A percentile compares a stretch with the other conserved stretches of the same genome.
These are phyloP conservation scores for Remorina albescens DNA, from an alignment of 2,797 vertebrate genomes.

Conservation along the genomic window DNA sequence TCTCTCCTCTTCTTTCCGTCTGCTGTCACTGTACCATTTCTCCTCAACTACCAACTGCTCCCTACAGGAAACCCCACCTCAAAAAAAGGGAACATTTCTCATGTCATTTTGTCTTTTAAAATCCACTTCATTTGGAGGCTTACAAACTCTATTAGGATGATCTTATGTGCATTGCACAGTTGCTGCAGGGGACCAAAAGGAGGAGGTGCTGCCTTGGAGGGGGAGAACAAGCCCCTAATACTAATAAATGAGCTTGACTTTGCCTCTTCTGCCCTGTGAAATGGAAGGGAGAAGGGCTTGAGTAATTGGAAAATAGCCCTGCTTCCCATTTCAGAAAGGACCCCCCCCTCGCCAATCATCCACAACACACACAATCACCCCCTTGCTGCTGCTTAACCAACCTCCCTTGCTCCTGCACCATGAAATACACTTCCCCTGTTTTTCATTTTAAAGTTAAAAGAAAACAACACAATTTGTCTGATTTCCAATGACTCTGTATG, in stretches of 20 bases:
- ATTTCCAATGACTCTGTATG: slow-evolving; percentile 16
- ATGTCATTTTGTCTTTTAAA: slow-evolving; percentile 64
- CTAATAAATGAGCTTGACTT: slow-evolving; percentile 81
- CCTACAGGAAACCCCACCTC: slow-evolving; percentile 18
- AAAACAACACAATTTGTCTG: slow-evolving; percentile 58
- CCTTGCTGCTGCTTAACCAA: slow-evolving; percentile 13
- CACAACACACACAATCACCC: not conserved
- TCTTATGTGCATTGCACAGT: slow-evolving; percentile 51
- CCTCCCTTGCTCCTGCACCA: slow-evolving; percentile 41
- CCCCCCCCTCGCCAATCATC: not conserved
- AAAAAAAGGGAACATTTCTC: slow-evolving; percentile 25
- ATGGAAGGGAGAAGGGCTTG: slow-evolving; percentile 66
- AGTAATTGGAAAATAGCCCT: slow-evolving; percentile 86
- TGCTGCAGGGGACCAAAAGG: slow-evolving; percentile 43
- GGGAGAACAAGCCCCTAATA: slow-evolving; percentile 67
- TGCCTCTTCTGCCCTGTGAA: slow-evolving; percentile 71
- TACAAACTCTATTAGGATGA: slow-evolving; percentile 72
- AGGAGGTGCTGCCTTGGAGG: slow-evolving; percentile 16
- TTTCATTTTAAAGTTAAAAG: slow-evolving; percentile 42
- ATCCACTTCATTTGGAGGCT: slow-evolving; percentile 71
- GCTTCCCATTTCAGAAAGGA: slow-evolving; percentile 60
- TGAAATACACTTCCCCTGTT: slow-evolving; percentile 52
- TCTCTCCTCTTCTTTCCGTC: slow-evolving; percentile 19
- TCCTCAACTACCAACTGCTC: slow-evolving; percentile 6
- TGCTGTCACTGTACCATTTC: slow-evolving; percentile 41